Conservation (phyloP, 2,888 invertebrate genomes). For the Helobdella robusta region DNA sequence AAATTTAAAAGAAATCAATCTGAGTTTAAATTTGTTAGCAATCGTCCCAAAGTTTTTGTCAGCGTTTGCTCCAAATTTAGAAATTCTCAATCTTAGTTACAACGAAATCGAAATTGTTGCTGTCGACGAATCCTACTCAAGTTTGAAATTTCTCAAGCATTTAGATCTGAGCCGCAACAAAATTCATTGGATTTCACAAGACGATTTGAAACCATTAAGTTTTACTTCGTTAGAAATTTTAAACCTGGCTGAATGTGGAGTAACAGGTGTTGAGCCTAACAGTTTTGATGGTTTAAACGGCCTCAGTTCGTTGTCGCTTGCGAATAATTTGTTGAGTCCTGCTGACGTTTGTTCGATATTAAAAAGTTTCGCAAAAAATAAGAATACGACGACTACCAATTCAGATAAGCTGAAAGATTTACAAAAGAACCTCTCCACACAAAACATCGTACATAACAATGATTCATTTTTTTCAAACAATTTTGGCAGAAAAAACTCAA, state of each 20-base stretch:
- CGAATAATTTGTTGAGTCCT: slow-evolving; percentile 28
- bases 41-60: slow-evolving; percentile 31
- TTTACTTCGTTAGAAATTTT: slow-evolving; percentile 30
- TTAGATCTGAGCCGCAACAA: slow-evolving; percentile 34
- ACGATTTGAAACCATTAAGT: slow-evolving; percentile 29
- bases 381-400: too few species aligned
- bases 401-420: too few species aligned
- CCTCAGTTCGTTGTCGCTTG: slow-evolving; percentile 32
- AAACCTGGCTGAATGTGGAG: slow-evolving; percentile 30
- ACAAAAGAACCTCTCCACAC: background rate
- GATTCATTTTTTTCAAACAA: too few species aligned
- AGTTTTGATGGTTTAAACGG: slow-evolving; percentile 30
- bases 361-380: too few species aligned
- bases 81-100: slow-evolving; percentile 32
- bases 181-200: slow-evolving; percentile 29
- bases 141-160: slow-evolving; percentile 26
- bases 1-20: slow-evolving; percentile 30
- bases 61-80: slow-evolving; percentile 33
- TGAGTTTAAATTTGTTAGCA: slow-evolving; percentile 32
- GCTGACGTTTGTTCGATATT: slow-evolving; percentile 3
- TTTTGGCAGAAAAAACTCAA: too few species aligned
- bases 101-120: slow-evolving; percentile 32
- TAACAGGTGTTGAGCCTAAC: slow-evolving; percentile 26
- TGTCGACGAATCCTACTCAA: slow-evolving; percentile 30
- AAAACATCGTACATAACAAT: too few species aligned